Evolutionary conservation across 2,797 vertebrate genomes (phyloP).

Genomic region (Anomalospiza imberbis): DNA sequence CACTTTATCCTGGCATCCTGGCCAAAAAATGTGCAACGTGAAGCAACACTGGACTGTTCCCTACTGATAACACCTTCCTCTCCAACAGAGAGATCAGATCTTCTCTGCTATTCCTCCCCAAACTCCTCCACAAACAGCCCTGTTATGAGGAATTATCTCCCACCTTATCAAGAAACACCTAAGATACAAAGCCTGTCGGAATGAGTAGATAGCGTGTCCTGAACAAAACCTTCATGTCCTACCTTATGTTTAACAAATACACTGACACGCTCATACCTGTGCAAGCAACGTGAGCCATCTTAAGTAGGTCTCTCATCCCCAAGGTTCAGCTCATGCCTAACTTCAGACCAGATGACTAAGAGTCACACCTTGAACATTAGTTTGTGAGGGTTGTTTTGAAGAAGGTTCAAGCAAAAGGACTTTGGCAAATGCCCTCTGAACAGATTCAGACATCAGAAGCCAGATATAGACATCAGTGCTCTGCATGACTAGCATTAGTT

Average conservation of each 20-base stretch:
- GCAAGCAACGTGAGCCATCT: background rate
- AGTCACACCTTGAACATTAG: background rate
- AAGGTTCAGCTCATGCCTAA: background rate
- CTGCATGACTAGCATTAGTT: background rate
- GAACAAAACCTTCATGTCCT: background rate
- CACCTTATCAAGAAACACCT: background rate
- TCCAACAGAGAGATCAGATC: fast-evolving
- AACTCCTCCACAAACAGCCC: background rate
- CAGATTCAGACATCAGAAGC: background rate
- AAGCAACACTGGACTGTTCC: background rate
- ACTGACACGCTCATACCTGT: background rate
- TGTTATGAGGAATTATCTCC: background rate
- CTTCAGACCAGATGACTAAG: background rate
- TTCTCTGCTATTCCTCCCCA: background rate
- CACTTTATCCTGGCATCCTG: background rate
- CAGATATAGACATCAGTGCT: background rate
- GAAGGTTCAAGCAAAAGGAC: background rate
- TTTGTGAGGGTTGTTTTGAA: background rate
- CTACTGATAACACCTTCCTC: background rate
- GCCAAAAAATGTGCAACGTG: background rate
- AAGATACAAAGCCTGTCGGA: background rate
- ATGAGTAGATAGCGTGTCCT: background rate
- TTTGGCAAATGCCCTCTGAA: background rate
- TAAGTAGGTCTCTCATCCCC: background rate
- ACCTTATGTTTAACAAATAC: background rate